Conservation (phyloP, 2,113 vertebrate species). For the Castor canadensis region DNA sequence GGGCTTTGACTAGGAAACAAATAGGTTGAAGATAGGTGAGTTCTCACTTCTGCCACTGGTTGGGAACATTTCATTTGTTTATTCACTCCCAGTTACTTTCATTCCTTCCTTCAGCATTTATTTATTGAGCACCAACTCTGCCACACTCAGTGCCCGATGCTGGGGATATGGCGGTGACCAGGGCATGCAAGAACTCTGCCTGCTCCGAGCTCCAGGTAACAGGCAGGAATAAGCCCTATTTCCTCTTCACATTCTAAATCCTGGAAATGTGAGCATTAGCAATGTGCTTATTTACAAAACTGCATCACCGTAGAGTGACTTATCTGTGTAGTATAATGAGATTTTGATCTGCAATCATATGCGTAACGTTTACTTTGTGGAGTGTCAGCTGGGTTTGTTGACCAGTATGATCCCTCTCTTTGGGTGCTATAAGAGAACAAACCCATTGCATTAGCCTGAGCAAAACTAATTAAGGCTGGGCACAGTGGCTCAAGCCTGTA, state of each 20-base stretch:
- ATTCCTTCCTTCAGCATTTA: slow-evolving; percentile 41
- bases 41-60: slow-evolving; percentile 2
- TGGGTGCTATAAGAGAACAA: slow-evolving; percentile 8
- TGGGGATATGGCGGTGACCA: slow-evolving; percentile 21
- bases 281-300: slow-evolving; percentile 44
- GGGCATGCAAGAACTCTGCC: background rate
- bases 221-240: slow-evolving; percentile 27
- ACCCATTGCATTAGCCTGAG: background rate
- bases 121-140: background rate
- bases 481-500: too few relatives aligned
- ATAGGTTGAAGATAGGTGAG: slow-evolving; percentile 38
- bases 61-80: slow-evolving; percentile 54
- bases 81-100: slow-evolving; percentile 49
- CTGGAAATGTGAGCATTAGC: slow-evolving; percentile 43
- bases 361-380: slow-evolving; percentile 55
- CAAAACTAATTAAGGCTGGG: slow-evolving; percentile 60
- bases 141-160: slow-evolving; percentile 48
- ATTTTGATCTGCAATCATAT: slow-evolving; percentile 65
- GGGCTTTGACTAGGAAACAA: slow-evolving; percentile 15
- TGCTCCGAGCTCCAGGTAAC: background rate
- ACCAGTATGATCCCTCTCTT: background rate
- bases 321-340: slow-evolving; percentile 28
- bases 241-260: slow-evolving; percentile 49
- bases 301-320: slow-evolving; percentile 30
- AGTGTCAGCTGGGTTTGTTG: slow-evolving; percentile 52